Evolutionary conservation across 2,797 vertebrate species (phyloP).

Genomic region (Myotis planiceps): DNA sequence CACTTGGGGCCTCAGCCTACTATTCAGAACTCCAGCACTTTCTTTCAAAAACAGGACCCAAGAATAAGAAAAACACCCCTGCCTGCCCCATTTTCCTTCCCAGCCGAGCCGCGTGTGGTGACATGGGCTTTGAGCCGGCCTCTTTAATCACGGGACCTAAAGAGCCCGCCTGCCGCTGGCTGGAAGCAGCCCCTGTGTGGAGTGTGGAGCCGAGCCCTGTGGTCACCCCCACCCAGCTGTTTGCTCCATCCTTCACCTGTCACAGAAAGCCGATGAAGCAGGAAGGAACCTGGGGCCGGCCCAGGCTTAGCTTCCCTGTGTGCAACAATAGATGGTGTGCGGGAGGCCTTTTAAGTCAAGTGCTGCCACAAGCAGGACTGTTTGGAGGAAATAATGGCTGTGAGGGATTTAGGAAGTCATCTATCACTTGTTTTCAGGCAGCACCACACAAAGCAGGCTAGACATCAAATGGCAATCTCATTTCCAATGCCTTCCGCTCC

Average conservation of each 20-base stretch:
- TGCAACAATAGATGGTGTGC: background rate
- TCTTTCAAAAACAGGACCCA: conserved; percentile 23
- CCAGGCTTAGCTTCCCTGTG: conserved; percentile 31
- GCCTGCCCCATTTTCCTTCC: background rate
- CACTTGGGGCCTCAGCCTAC: background rate
- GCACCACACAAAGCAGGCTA: background rate
- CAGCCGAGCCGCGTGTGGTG: background rate
- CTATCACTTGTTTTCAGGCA: conserved; percentile 47
- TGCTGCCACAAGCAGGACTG: conserved; percentile 28
- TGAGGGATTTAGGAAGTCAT: conserved; percentile 52
- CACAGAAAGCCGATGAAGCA: conserved; percentile 27
- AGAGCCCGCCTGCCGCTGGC: background rate
- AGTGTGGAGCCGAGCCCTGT: background rate
- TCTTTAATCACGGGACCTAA: conserved; percentile 23
- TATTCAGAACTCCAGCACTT: background rate
- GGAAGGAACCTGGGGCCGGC: conserved; percentile 30
- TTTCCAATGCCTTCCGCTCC: background rate
- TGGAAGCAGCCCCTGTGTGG: background rate
- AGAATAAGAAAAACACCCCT: conserved; percentile 23
- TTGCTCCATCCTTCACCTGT: conserved; percentile 55
- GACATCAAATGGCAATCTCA: background rate
- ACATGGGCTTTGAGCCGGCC: background rate
- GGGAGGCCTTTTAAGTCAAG: conserved; percentile 57
- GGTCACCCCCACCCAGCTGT: background rate
- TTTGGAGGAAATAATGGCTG: conserved; percentile 18